Evolutionary conservation across 2,888 invertebrate genomes (phyloP).

Genomic region (Lycia hirtaria): DNA sequence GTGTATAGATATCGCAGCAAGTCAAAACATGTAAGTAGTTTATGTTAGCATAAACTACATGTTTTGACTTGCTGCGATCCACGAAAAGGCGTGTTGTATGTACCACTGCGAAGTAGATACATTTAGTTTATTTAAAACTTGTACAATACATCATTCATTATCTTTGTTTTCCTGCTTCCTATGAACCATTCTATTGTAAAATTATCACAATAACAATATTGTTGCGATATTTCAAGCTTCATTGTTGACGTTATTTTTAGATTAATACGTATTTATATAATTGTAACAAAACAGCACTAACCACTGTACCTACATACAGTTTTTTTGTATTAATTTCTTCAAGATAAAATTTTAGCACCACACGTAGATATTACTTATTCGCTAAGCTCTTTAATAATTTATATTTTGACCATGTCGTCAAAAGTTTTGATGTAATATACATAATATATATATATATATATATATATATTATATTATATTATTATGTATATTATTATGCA

Average conservation of each 20-base stretch:
- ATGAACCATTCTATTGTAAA: conserved; percentile 48
- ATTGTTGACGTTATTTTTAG: conserved; percentile 46
- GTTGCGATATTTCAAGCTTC: conserved; percentile 43
- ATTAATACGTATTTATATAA: background rate
- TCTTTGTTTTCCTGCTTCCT: conserved; percentile 55
- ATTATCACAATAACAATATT: conserved; percentile 52
- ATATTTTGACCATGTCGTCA: background rate
- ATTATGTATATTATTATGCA: too few relatives aligned
- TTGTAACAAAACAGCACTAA: background rate
- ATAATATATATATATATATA: too few relatives aligned
- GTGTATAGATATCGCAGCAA: too few relatives aligned
- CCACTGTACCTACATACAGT: background rate
- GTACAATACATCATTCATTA: conserved; percentile 12
- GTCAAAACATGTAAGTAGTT: too few relatives aligned
- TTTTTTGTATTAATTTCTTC: too few relatives aligned
- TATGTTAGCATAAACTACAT: too few relatives aligned
- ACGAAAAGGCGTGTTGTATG: too few relatives aligned
- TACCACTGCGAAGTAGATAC: background rate
- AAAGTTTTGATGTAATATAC: too few relatives aligned
- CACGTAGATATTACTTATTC: background rate
- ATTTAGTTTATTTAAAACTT: background rate
- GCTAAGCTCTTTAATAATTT: background rate
- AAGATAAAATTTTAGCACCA: background rate
- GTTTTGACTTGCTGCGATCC: too few relatives aligned
- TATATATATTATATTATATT: too few relatives aligned